Evolutionary conservation across 2,797 vertebrate species (phyloP).

Genomic region (Sebastes iracundus): DNA sequence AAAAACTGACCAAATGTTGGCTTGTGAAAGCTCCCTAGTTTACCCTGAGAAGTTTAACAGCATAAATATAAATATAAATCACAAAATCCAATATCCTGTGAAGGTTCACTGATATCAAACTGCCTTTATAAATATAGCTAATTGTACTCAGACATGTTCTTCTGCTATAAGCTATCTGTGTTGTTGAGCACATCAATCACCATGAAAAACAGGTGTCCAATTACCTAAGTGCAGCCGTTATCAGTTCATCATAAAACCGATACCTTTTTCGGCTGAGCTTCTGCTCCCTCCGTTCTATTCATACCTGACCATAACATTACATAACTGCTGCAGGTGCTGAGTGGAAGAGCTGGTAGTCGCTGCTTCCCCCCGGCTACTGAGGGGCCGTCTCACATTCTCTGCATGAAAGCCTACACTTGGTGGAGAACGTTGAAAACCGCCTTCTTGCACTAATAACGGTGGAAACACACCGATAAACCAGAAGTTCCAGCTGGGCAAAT

Average conservation of each 20-base stretch:
- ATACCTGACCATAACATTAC: constrained; percentile 46
- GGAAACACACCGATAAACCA: constrained; percentile 20
- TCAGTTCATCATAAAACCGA: constrained; percentile 41
- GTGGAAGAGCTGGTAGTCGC: constrained; percentile 8
- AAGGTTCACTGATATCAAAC: neutral
- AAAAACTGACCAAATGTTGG: too few relatives aligned
- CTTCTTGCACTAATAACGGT: neutral
- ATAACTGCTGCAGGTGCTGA: constrained; percentile 45
- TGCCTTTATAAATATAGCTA: neutral
- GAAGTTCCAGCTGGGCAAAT: neutral
- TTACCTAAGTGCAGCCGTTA: constrained; percentile 38
- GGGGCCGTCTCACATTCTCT: constrained; percentile 13
- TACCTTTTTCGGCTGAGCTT: constrained; percentile 9
- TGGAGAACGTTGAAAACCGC: neutral
- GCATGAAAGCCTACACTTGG: constrained; percentile 21
- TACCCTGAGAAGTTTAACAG: too few relatives aligned
- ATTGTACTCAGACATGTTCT: neutral
- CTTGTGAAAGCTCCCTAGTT: too few relatives aligned
- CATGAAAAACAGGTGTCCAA: constrained; percentile 37
- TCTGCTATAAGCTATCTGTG: neutral
- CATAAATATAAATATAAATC: neutral
- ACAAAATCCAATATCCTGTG: neutral
- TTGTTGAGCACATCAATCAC: constrained; percentile 9
- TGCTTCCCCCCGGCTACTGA: neutral
- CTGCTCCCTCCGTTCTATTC: constrained; percentile 47